phyloP scores from a whole-genome alignment of 2,113 vertebrate genomes.

The Ailuropoda melanoleuca region DNA sequence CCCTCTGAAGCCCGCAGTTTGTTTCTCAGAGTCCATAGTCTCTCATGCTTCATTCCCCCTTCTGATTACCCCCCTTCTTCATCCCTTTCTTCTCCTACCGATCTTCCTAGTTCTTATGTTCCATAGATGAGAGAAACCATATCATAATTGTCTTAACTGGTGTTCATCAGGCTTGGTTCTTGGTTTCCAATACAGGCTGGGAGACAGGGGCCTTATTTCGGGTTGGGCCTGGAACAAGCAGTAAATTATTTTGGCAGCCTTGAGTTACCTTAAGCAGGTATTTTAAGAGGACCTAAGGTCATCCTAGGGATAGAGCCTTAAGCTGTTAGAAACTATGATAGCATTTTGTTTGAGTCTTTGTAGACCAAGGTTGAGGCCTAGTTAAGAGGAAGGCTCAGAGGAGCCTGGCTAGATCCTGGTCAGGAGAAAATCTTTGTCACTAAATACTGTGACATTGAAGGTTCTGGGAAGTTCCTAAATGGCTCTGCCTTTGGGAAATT shows the following conservation, averaged over 20 bases:
- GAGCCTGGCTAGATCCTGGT: neutral
- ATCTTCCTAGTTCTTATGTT: no score
- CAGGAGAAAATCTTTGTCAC: neutral
- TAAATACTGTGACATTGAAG: neutral
- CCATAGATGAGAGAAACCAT: no score
- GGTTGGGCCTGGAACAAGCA: neutral
- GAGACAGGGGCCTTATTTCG: neutral
- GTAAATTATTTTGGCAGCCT: neutral
- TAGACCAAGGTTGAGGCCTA: neutral
- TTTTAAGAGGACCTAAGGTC: neutral
- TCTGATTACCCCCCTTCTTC: no score
- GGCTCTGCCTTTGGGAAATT: neutral
- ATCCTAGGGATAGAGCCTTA: neutral
- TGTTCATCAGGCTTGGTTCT: neutral
- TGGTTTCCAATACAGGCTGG: neutral
- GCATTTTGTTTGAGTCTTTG: neutral
- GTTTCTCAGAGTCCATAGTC: no score
- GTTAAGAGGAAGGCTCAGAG: neutral
- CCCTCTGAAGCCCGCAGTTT: no score
- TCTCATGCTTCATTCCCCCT: no score
- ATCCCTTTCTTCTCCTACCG: no score
- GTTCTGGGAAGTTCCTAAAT: neutral
- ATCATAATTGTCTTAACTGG: neutral
- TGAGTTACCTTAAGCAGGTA: neutral
- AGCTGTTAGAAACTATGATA: neutral